A percentile compares a stretch with the other conserved stretches of the same genome.
Conservation (phyloP, 2,113 vertebrate genomes). For the Elephas maximus region DNA sequence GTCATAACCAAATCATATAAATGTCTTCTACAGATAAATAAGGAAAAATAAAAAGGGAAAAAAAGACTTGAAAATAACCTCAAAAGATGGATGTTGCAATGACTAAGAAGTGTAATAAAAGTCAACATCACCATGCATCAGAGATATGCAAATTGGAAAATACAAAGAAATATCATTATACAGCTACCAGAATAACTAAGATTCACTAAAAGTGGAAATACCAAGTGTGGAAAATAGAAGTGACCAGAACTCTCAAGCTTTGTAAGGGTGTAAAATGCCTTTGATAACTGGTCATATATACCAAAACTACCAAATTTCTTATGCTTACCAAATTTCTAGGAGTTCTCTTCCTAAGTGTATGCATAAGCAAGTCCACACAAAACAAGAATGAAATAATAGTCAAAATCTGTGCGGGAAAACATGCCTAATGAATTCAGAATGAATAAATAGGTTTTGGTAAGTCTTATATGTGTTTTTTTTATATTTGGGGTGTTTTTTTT, state of each 20-base stretch:
- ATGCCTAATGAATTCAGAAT: background rate
- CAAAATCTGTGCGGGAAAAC: background rate
- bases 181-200: background rate
- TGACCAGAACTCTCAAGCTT: no score
- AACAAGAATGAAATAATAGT: background rate
- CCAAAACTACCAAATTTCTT: background rate
- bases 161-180: background rate
- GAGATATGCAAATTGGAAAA: background rate
- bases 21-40: background rate
- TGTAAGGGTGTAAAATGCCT: background rate
- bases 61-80: background rate
- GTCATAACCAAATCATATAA: background rate
- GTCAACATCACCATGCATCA: background rate
- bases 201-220: background rate
- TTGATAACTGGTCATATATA: background rate
- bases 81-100: background rate
- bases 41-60: background rate
- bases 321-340: no score
- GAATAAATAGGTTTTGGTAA: background rate
- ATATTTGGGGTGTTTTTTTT: no score
- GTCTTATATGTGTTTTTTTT: no score
- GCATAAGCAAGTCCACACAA: background rate
- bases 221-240: background rate
- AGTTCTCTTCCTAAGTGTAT: background rate
- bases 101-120: background rate